phyloP scores from a whole-genome alignment of 1,140 invertebrate genomes.

The Halotydeus destructor region DNA sequence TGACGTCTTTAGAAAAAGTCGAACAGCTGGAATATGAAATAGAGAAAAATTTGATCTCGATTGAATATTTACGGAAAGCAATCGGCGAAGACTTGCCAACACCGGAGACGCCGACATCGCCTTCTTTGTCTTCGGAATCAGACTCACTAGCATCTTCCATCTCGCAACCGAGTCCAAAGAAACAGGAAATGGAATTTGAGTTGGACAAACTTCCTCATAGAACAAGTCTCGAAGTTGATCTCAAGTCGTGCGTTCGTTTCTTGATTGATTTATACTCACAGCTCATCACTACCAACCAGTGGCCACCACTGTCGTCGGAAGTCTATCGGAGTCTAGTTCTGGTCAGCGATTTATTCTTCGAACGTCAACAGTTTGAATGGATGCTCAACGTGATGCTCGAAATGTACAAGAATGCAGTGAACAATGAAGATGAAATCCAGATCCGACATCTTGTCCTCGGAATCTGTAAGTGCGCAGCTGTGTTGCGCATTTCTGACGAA shows the following conservation, averaged over 20 bases:
- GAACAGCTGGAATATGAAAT: not conserved
- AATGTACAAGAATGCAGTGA: constrained; percentile 35
- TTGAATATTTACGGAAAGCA: constrained; percentile 3
- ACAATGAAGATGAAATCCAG: constrained; percentile 43
- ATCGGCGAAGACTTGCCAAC: not conserved
- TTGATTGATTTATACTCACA: constrained; percentile 55
- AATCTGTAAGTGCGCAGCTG: constrained; percentile 42
- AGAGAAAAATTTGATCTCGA: not conserved
- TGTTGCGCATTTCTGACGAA: constrained; percentile 29
- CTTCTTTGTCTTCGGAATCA: not conserved
- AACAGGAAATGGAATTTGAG: not conserved
- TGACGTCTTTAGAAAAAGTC: not conserved
- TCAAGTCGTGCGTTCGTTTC: constrained; percentile 66
- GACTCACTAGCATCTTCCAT: too few relatives aligned
- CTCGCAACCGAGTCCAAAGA: too few relatives aligned
- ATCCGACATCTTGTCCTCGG: constrained; percentile 44
- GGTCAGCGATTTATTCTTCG: constrained; percentile 46
- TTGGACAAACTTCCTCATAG: not conserved
- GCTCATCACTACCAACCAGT: constrained; percentile 36
- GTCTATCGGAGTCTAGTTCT: constrained; percentile 38
- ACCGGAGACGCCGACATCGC: not conserved
- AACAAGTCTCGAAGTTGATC: constrained; percentile 33
- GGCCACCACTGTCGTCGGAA: constrained; percentile 38
- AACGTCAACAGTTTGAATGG: constrained; percentile 45
- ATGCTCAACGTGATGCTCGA: constrained; percentile 43